Evolutionary conservation across 2,113 vertebrate genomes (phyloP).

Genomic region (Neotoma lepida): DNA sequence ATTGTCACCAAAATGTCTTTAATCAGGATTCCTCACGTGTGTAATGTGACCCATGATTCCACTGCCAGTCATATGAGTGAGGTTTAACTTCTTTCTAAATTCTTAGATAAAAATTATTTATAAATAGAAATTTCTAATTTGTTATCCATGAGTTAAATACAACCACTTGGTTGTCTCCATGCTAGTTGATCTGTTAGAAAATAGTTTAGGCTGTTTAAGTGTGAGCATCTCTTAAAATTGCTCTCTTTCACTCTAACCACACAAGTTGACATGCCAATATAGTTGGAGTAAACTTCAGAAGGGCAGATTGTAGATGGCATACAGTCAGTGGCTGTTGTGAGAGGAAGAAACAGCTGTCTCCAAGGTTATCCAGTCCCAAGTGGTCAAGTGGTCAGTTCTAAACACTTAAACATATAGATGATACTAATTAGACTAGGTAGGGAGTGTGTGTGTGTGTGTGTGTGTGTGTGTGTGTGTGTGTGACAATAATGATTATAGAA

Average conservation of each 20-base stretch:
- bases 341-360: neutral
- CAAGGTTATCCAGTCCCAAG: neutral
- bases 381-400: neutral
- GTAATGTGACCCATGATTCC: neutral
- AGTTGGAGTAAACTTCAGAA: neutral
- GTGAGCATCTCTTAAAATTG: neutral
- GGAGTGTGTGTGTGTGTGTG: neutral
- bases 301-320: neutral
- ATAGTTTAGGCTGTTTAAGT: neutral
- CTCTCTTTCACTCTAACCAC: neutral
- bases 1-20: too few relatives aligned
- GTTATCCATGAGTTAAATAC: neutral
- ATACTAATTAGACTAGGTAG: neutral
- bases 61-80: neutral
- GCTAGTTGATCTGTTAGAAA: neutral
- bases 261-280: neutral
- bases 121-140: neutral
- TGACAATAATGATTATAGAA: neutral
- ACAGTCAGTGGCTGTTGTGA: neutral
- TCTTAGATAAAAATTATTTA: neutral
- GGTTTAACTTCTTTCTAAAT: neutral
- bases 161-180: neutral
- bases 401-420: neutral
- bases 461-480: neutral
- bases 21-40: neutral